phyloP scores from a whole-genome alignment of 2,113 vertebrate genomes.

The Fulica atra region DNA sequence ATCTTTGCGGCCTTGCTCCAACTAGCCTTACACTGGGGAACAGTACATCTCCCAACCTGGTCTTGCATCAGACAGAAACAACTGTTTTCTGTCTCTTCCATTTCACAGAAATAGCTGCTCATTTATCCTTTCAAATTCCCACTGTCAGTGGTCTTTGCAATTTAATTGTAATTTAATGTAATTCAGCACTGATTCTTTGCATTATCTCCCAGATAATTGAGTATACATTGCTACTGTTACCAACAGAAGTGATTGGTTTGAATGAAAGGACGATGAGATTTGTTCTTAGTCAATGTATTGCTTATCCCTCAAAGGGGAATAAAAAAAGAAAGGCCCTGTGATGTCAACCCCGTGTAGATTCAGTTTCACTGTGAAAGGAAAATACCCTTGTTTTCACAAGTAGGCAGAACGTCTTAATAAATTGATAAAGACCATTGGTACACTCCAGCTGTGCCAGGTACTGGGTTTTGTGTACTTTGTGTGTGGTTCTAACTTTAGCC shows the following conservation, averaged over 20 bases:
- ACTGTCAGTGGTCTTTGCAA: neutral
- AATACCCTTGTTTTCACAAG: neutral
- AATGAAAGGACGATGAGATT: neutral
- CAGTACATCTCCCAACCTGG: neutral
- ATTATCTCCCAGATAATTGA: neutral
- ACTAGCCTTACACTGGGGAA: too few species aligned
- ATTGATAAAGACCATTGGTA: neutral
- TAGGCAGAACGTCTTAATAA: neutral
- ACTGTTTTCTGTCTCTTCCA: neutral
- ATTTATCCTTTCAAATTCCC: neutral
- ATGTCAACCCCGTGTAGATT: neutral
- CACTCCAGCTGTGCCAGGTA: neutral
- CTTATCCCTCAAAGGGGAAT: neutral
- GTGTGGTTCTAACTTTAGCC: neutral
- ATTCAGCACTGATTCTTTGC: neutral
- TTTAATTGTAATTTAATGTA: neutral
- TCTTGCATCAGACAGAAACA: neutral
- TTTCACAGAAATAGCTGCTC: neutral
- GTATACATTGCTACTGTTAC: neutral
- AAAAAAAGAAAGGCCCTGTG: neutral
- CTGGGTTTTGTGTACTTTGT: neutral
- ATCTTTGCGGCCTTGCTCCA: too few species aligned
- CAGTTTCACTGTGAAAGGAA: neutral
- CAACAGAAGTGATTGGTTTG: neutral
- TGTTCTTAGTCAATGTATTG: neutral